phyloP scores from a whole-genome alignment of 2,888 invertebrate species.

The Prosopocoilus inquinatus region DNA sequence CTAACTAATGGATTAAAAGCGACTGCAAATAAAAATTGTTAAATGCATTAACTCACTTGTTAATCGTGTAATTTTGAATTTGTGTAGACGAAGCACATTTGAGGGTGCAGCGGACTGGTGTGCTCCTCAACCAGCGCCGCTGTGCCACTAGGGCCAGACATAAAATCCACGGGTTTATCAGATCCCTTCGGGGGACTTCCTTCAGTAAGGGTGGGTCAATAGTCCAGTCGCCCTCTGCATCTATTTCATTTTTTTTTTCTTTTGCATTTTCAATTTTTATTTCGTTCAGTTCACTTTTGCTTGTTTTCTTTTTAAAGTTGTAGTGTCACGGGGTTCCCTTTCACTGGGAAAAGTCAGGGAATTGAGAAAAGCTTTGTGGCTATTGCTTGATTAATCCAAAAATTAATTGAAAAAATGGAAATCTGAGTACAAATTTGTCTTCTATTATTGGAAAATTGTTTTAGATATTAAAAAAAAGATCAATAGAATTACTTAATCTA shows the following conservation, averaged over 20 bases:
- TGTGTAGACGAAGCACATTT: constrained; percentile 12
- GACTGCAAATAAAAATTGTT: constrained; percentile 14
- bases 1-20: too few species aligned
- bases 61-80: background rate
- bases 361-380: too few species aligned
- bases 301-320: too few species aligned
- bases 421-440: too few species aligned
- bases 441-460: too few species aligned
- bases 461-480: too few species aligned
- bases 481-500: too few species aligned
- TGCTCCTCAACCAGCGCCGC: constrained; percentile 51
- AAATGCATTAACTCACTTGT: constrained; percentile 6
- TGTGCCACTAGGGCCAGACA: constrained; percentile 63
- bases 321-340: too few species aligned
- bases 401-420: too few species aligned
- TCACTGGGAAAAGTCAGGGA: too few species aligned
- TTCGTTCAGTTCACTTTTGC: too few species aligned
- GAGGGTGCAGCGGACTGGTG: constrained; percentile 54
- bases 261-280: constrained; percentile 8
- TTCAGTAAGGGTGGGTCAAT: constrained; percentile 47
- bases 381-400: too few species aligned
- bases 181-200: constrained; percentile 53
- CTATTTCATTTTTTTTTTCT: constrained; percentile 25
- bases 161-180: constrained; percentile 66
- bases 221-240: constrained; percentile 32